Conservation (phyloP, 2,797 vertebrate genomes). For the Lophius americanus region DNA sequence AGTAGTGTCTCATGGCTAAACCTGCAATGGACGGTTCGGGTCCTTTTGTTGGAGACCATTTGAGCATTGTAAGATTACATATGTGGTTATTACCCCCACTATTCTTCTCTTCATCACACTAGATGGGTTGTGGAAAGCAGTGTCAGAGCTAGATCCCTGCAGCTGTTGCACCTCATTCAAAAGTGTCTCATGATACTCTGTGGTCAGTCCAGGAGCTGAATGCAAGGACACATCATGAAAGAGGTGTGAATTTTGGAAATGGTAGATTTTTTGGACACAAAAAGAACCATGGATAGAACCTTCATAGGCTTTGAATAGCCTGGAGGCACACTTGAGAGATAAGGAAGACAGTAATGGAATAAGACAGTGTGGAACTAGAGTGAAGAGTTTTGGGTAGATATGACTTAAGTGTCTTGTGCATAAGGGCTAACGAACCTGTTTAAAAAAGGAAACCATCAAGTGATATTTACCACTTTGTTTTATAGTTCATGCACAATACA, state of each 20-base stretch:
- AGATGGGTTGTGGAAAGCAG: constrained; percentile 26
- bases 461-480: constrained; percentile 24
- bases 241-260: constrained; percentile 42
- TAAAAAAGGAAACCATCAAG: constrained; percentile 58
- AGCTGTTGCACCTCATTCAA: constrained; percentile 64
- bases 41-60: constrained; percentile 54
- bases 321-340: constrained; percentile 66
- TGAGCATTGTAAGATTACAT: constrained; percentile 69
- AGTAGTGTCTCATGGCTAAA: constrained; percentile 55
- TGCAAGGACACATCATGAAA: constrained; percentile 37
- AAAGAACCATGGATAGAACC: constrained; percentile 50
- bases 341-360: constrained; percentile 69
- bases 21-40: constrained; percentile 45
- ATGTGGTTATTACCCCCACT: constrained; percentile 47
- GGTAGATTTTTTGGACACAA: constrained; percentile 33
- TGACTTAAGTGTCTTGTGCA: constrained; percentile 55
- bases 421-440: constrained; percentile 43
- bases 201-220: constrained; percentile 37
- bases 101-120: constrained; percentile 50
- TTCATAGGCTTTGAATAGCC: constrained; percentile 47
- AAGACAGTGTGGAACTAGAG: constrained; percentile 62
- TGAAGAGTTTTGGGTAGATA: constrained; percentile 62
- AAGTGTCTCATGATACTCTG: constrained; percentile 33
- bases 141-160: constrained; percentile 41
- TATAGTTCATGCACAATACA: constrained; percentile 32